These are phyloP conservation scores for Ochropacha duplaris DNA, from an alignment of 2,888 invertebrate genomes.

Conservation along the genomic window DNA sequence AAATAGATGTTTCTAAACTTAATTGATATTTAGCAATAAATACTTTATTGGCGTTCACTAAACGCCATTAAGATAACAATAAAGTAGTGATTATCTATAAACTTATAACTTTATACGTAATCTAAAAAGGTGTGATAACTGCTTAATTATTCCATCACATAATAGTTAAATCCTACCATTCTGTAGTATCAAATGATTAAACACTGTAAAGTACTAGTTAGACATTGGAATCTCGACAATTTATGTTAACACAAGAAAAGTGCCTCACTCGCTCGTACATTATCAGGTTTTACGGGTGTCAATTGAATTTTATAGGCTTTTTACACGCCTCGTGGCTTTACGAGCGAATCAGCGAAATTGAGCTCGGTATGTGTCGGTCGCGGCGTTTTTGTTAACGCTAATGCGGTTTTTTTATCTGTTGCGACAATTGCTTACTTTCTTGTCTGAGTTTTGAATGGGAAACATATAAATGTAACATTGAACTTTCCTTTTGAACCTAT, in stretches of 20 bases:
- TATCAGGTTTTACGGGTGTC: conserved; percentile 61
- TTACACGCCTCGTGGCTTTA: conserved; percentile 67
- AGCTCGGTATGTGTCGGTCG: conserved; percentile 28
- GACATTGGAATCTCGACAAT: conserved; percentile 37
- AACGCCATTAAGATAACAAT: background rate
- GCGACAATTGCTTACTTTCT: conserved; percentile 2
- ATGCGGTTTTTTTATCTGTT: conserved; percentile 23
- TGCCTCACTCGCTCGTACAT: conserved; percentile 37
- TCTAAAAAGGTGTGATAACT: background rate
- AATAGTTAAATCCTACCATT: background rate
- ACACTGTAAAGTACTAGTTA: background rate
- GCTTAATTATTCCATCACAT: background rate
- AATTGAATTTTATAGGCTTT: conserved; percentile 75
- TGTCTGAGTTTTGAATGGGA: background rate
- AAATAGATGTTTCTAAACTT: background rate
- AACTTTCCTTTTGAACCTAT: background rate
- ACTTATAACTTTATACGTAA: background rate
- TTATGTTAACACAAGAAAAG: conserved; percentile 45
- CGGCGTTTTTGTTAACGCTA: conserved; percentile 16
- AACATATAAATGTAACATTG: background rate
- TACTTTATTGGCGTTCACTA: background rate
- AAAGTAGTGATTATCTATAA: background rate
- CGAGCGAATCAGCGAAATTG: conserved; percentile 65
- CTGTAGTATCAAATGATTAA: background rate
- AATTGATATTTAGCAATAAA: background rate